phyloP scores from a whole-genome alignment of 2,797 vertebrate species.

The Eupleurogrammus muticus region DNA sequence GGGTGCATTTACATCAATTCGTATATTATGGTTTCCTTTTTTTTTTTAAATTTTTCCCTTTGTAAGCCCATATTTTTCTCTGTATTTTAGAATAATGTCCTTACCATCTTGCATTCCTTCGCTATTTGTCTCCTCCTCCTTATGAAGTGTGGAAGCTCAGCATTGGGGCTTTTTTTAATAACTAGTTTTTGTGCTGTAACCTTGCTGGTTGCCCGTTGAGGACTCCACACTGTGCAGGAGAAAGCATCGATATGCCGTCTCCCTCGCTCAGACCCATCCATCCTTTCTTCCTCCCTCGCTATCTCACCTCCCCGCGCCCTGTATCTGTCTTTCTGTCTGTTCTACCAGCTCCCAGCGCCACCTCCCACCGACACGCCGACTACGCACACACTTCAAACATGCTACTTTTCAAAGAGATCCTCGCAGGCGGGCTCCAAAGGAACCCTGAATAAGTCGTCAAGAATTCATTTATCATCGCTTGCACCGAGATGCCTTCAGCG shows the following conservation, averaged over 20 bases:
- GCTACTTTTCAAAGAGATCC: constrained; percentile 58
- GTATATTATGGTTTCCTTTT: neutral
- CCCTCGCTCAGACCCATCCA: constrained; percentile 23
- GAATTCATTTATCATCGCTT: neutral
- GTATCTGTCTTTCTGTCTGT: constrained; percentile 45
- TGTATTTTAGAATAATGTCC: neutral
- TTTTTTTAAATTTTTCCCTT: constrained; percentile 3
- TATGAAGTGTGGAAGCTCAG: constrained; percentile 6
- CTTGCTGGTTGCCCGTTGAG: constrained; percentile 13
- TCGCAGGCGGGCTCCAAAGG: constrained; percentile 44
- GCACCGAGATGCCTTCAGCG: too few relatives aligned
- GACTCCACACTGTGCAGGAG: neutral
- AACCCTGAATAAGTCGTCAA: constrained; percentile 66
- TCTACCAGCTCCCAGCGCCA: constrained; percentile 35
- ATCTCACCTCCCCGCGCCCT: constrained; percentile 47
- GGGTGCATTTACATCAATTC: constrained; percentile 1
- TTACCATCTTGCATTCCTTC: neutral
- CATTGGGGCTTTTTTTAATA: constrained; percentile 29
- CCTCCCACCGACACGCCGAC: constrained; percentile 45
- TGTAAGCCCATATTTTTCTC: neutral
- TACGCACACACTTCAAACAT: constrained; percentile 64
- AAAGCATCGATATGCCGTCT: constrained; percentile 9
- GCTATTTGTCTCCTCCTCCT: neutral
- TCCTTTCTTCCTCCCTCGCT: constrained; percentile 18
- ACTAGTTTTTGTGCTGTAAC: constrained; percentile 10